These are phyloP conservation scores for Cephus spinipes DNA, from an alignment of 2,888 invertebrate genomes.

Conservation along the genomic window DNA sequence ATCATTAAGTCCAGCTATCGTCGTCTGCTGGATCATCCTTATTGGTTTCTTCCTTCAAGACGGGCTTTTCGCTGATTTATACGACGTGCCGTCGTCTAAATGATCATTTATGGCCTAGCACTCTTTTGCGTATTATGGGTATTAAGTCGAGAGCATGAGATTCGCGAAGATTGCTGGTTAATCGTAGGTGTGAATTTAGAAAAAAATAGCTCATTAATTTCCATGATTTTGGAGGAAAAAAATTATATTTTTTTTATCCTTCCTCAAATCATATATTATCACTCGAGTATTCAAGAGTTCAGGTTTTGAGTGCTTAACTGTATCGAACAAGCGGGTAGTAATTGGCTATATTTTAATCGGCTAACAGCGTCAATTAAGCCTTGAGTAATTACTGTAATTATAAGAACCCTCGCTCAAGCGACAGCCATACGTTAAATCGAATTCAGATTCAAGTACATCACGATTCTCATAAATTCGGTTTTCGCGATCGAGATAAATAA, in stretches of 20 bases:
- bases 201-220: background rate
- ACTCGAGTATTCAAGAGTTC: background rate
- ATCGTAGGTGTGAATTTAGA: background rate
- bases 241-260: background rate
- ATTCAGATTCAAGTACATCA: background rate
- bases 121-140: background rate
- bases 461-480: background rate
- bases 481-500: slow-evolving; percentile 5
- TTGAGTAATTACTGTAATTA: background rate
- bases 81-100: background rate
- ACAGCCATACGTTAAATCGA: background rate
- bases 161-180: background rate
- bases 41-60: background rate
- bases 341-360: background rate
- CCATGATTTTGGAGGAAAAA: background rate
- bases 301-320: background rate
- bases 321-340: background rate
- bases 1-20: background rate
- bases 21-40: background rate
- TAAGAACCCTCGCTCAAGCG: background rate
- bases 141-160: background rate
- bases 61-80: background rate
- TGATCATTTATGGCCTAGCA: background rate
- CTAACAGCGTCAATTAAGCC: background rate
- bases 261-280: background rate